These are phyloP conservation scores for Axinella damicornis DNA, from an alignment of 37 sponge, comb jelly and placozoan genomes.

Conservation along the genomic window DNA sequence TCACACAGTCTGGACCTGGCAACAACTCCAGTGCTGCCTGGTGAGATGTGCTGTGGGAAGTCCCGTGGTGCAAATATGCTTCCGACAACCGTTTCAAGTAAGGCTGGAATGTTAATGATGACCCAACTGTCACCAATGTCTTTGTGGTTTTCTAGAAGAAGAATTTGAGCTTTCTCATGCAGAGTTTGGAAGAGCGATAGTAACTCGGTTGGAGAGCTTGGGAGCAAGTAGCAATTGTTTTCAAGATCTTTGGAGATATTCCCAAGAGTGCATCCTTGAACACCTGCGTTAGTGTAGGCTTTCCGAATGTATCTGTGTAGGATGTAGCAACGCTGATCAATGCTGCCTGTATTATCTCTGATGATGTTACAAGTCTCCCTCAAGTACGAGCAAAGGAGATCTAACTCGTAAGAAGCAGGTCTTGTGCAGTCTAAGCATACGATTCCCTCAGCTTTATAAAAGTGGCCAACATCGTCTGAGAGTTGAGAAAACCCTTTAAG, in stretches of 20 bases:
- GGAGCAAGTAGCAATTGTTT: background rate
- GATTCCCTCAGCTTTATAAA: too few relatives aligned
- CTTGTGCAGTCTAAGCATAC: too few relatives aligned
- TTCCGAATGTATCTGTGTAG: too few relatives aligned
- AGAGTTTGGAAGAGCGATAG: conserved; percentile 1
- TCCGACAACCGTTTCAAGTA: conserved; percentile 13
- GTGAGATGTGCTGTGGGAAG: background rate
- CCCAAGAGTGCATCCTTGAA: background rate
- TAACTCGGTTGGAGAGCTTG: background rate
- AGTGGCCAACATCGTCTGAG: too few relatives aligned
- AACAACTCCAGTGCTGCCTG: conserved; percentile 10
- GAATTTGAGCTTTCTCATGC: background rate
- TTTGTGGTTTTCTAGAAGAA: background rate
- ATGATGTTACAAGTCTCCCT: too few relatives aligned
- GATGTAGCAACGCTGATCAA: too few relatives aligned
- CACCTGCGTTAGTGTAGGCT: background rate
- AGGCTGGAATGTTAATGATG: background rate
- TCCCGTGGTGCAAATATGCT: conserved; percentile 19
- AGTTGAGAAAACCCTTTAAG: background rate
- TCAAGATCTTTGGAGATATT: background rate
- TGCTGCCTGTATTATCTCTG: too few relatives aligned
- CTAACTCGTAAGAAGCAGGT: too few relatives aligned
- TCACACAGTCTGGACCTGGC: background rate
- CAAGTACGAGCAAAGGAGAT: too few relatives aligned
- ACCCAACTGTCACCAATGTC: conserved; percentile 1